Percentiles rank a stretch among this genome's conserved stretches.
Conservation (phyloP, 2,113 vertebrate species). For the Ramphastos sulfuratus region DNA sequence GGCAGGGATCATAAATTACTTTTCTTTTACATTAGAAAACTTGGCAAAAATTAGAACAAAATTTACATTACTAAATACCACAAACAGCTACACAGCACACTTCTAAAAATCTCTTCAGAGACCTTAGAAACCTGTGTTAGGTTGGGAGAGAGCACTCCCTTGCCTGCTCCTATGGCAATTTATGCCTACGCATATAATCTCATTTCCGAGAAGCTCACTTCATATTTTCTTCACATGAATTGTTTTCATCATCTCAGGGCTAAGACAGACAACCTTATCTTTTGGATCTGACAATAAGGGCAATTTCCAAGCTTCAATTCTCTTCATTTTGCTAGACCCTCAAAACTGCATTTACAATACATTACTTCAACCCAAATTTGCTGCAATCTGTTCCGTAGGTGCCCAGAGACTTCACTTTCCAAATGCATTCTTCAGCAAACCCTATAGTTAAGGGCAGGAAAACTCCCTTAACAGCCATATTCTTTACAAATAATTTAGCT, state of each 20-base stretch:
- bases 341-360: neutral
- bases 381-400: neutral
- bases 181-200: neutral
- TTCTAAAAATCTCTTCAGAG: neutral
- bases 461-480: neutral
- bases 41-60: neutral
- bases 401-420: neutral
- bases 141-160: neutral
- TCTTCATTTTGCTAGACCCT: neutral
- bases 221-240: neutral
- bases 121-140: neutral
- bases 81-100: neutral
- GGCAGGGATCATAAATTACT: neutral
- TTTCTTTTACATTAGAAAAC: neutral
- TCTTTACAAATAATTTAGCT: neutral
- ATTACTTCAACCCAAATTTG: conserved; percentile 18
- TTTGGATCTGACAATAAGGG: neutral
- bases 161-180: neutral
- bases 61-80: neutral
- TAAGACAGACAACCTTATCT: neutral
- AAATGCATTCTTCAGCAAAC: neutral
- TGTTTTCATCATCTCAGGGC: neutral
- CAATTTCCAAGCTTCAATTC: neutral
- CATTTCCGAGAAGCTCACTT: neutral
- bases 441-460: neutral